Evolutionary conservation across 2,113 vertebrate genomes (phyloP).

Genomic region (Equus quagga): DNA sequence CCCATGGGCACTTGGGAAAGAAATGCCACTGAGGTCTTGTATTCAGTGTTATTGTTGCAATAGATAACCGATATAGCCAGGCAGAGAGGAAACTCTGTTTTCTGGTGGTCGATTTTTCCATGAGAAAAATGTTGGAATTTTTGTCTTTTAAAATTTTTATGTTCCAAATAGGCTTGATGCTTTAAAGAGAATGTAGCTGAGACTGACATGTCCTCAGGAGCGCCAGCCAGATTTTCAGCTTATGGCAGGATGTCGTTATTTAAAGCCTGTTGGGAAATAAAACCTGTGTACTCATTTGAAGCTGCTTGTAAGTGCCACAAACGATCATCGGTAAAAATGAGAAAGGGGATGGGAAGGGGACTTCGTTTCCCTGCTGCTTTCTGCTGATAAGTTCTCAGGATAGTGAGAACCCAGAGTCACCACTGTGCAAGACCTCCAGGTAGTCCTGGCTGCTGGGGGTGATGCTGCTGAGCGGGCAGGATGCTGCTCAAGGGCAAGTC

Average conservation of each 20-base stretch:
- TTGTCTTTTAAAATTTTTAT: slow-evolving; percentile 30
- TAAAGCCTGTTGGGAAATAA: slow-evolving; percentile 71
- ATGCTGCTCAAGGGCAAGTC: not conserved
- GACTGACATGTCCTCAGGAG: slow-evolving; percentile 12
- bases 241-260: slow-evolving; percentile 42
- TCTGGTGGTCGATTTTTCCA: not conserved
- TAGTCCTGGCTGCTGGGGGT: accelerated
- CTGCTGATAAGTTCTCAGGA: not conserved
- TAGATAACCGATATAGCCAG: not conserved
- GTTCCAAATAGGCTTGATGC: not conserved
- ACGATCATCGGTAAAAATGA: slow-evolving; percentile 41
- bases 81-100: not conserved
- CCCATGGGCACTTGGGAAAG: not conserved
- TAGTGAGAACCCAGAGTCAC: not conserved
- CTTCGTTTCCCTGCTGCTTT: not conserved
- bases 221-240: slow-evolving; percentile 60
- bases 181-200: not conserved
- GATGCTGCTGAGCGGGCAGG: not conserved
- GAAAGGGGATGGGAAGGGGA: not conserved
- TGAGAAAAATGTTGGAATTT: not conserved
- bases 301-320: slow-evolving; percentile 66
- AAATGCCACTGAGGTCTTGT: not conserved
- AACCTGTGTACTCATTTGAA: slow-evolving; percentile 70
- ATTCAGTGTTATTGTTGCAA: not conserved
- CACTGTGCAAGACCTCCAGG: not conserved